phyloP scores from a whole-genome alignment of 2,797 vertebrate genomes.

The Emydoidea blandingii region DNA sequence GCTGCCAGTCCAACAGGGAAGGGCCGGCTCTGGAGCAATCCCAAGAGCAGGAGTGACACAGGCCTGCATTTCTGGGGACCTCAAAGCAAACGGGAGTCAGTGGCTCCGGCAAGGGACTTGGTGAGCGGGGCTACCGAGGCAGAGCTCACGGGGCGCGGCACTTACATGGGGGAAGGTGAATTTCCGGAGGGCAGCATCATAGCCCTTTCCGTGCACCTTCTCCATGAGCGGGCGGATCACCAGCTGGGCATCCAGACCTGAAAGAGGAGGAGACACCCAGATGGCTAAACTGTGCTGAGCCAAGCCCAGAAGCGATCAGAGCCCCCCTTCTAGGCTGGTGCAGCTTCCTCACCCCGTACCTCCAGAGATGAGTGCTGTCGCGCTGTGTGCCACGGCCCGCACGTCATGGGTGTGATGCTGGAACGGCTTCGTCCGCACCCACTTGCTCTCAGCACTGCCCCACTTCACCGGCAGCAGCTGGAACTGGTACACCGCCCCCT shows the following conservation, averaged over 20 bases:
- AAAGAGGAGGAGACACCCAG: neutral
- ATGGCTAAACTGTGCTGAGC: neutral
- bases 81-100: neutral
- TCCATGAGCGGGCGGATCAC: constrained; percentile 93
- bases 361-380: constrained; percentile 90
- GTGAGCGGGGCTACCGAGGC: neutral
- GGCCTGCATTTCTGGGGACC: too few species aligned
- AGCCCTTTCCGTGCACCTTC: constrained; percentile 87
- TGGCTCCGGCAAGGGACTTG: neutral
- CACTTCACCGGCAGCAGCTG: constrained; percentile 85
- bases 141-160: rapidly evolving
- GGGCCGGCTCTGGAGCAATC: neutral
- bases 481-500: constrained; percentile 91
- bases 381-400: constrained; percentile 87
- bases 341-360: constrained; percentile 71
- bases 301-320: neutral
- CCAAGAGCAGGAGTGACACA: neutral
- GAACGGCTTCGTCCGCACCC: constrained; percentile 93
- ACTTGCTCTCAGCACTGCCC: constrained; percentile 83
- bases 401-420: constrained; percentile 94
- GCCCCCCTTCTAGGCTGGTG: too few species aligned
- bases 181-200: constrained; percentile 84
- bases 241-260: constrained; percentile 93
- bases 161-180: constrained; percentile 93
- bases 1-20: neutral